Evolutionary conservation across 2,888 invertebrate genomes (phyloP).

Genomic region (Agrotis clavis): DNA sequence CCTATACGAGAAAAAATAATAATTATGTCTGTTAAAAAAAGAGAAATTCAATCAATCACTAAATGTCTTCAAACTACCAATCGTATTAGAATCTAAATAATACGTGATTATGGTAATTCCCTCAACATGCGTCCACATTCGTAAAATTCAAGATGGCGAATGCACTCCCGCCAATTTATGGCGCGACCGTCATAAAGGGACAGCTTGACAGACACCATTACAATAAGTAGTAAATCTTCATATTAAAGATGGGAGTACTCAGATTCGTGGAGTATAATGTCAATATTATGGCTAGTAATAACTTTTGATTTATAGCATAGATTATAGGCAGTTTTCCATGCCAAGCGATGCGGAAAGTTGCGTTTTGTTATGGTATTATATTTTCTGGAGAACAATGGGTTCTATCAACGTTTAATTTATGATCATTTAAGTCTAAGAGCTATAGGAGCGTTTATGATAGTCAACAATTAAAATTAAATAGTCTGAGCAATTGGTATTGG

Average conservation of each 20-base stretch:
- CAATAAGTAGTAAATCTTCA: slow-evolving; percentile 45
- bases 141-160: slow-evolving; percentile 57
- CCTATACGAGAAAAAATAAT: too few relatives aligned
- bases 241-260: slow-evolving; percentile 43
- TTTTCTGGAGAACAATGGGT: not conserved
- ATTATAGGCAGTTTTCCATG: slow-evolving; percentile 19
- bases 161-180: slow-evolving; percentile 61
- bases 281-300: slow-evolving; percentile 46
- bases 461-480: not conserved
- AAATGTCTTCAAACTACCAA: not conserved
- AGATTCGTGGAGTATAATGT: slow-evolving; percentile 32
- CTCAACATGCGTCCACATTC: slow-evolving; percentile 23
- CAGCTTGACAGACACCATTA: slow-evolving; percentile 60
- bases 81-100: not conserved
- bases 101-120: slow-evolving; percentile 12
- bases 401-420: slow-evolving; percentile 4
- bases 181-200: slow-evolving; percentile 71
- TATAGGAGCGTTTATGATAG: not conserved
- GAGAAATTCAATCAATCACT: not conserved
- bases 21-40: not conserved
- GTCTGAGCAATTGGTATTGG: too few relatives aligned
- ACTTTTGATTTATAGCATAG: slow-evolving; percentile 45
- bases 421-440: not conserved
- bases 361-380: slow-evolving; percentile 1
- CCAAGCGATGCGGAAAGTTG: slow-evolving; percentile 1